Evolutionary conservation across 2,113 vertebrate genomes (phyloP), one percentile per base, ranked within the genome.

Genomic region (Apaloderma vittatum): DNA sequence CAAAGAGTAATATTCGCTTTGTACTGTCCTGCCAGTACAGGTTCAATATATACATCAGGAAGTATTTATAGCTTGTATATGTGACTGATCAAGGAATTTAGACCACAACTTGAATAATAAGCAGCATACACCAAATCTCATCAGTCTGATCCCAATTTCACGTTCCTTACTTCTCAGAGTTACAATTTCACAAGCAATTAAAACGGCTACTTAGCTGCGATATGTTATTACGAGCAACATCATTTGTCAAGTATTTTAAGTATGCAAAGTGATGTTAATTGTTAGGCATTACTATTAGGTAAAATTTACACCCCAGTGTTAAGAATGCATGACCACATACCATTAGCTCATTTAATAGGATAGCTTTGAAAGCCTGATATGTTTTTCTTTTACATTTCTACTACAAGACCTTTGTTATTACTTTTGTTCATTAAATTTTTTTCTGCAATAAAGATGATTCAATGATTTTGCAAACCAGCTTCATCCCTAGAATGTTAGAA

Each of bases 151-250:
- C 34, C 46, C 51, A 49, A 2, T 0, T 19, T 26, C 40, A 80
- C 51, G 3, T 77, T 82, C 45, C 15, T 76, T 46, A 19, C 36
- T 76, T 73, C 67, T 80, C 54, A 36, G n/a, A 32, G 48, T 74
- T 77, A 79, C 12, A 73, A 51, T 77, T 95, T 54, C 73, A 81
- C 46, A 48, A 30, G 72, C 59, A 90, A 83, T 93, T 90, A 90
- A 94, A 95, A 92, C 71, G 85, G 90, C 90, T 96, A 19, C 91
- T 78, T 75, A 63, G 46, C 77, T 80, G 40, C 17, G 0, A 63
- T 85, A 36, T 36, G 43, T 86, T 86, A 30, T 70, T 83, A 61
- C 12, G 4, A 79, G 26, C 63, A 76, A 68, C 59, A 66, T 66
- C 63, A 37, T 45, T 83, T 88, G 66, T 88, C 78, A 92, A 62